These are phyloP conservation scores for Schizopygopsis pylzovi DNA, from an alignment of 2,797 vertebrate species.

Conservation along the genomic window DNA sequence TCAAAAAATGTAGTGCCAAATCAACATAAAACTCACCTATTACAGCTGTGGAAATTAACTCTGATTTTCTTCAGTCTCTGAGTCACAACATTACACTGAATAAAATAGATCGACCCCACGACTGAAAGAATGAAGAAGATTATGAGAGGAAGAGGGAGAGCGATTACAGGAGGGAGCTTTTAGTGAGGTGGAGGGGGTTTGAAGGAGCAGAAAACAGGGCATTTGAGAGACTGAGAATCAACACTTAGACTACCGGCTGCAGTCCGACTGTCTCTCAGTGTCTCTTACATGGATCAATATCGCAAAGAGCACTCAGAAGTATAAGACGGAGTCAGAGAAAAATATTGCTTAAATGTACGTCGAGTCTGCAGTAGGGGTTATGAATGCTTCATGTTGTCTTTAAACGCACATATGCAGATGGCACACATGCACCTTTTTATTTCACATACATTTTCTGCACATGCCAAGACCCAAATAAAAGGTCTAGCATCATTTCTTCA, in stretches of 20 bases:
- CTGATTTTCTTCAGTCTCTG: not conserved
- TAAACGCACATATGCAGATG: not conserved
- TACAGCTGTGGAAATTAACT: conserved; percentile 11
- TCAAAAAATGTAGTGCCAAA: not conserved
- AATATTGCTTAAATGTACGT: not conserved
- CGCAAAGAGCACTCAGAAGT: conserved; percentile 25
- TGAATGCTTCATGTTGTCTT: conserved; percentile 9
- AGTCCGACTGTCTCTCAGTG: conserved; percentile 51
- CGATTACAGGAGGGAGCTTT: not conserved
- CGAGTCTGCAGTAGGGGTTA: not conserved
- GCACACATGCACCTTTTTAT: not conserved
- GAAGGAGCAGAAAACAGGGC: conserved; percentile 55
- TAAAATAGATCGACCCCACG: not conserved
- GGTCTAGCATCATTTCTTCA: not conserved
- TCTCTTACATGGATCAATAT: conserved; percentile 32
- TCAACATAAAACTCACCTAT: not conserved
- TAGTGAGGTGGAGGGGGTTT: not conserved
- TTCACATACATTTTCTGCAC: not conserved
- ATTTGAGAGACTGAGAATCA: conserved; percentile 54
- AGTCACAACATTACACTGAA: not conserved
- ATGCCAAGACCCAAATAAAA: not conserved
- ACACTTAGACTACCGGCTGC: conserved; percentile 53
- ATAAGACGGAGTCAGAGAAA: conserved; percentile 4
- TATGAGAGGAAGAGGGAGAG: conserved; percentile 34
- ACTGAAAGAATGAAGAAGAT: not conserved